Conservation (phyloP, 2,888 invertebrate genomes). For the Drosophila siamana region DNA sequence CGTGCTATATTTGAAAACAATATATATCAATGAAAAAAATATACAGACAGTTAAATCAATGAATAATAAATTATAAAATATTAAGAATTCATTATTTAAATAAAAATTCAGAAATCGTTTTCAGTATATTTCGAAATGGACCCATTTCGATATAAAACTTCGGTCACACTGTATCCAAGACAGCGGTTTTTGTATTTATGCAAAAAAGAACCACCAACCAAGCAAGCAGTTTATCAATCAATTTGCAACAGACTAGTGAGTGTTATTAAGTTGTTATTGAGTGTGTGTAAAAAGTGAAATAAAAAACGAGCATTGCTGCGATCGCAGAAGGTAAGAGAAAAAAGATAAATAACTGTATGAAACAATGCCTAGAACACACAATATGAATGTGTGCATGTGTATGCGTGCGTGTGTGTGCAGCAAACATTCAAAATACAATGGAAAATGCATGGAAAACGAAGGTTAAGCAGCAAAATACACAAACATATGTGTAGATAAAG, state of each 20-base stretch:
- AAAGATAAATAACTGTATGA: neutral
- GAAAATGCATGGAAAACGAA: slow-evolving; percentile 26
- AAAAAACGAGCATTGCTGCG: neutral
- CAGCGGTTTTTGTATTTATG: slow-evolving; percentile 4
- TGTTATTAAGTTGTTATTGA: neutral
- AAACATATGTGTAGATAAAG: slow-evolving; percentile 52
- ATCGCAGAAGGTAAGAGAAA: neutral
- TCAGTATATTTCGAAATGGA: neutral
- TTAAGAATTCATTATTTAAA: no score
- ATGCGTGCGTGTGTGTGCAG: neutral
- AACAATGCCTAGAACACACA: neutral
- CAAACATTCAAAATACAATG: slow-evolving; percentile 1
- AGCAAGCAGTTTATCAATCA: neutral
- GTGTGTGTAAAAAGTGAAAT: neutral
- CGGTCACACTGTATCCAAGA: slow-evolving; percentile 1
- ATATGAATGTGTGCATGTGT: neutral
- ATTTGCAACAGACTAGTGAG: neutral
- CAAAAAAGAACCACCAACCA: neutral
- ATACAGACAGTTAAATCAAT: no score
- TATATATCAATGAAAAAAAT: no score
- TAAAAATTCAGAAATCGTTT: no score
- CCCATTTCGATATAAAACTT: neutral
- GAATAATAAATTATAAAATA: no score
- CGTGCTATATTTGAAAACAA: no score
- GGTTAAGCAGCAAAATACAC: slow-evolving; percentile 34